Evolutionary conservation across 2,888 invertebrate species (phyloP).

Genomic region (Lithophane leautieri): DNA sequence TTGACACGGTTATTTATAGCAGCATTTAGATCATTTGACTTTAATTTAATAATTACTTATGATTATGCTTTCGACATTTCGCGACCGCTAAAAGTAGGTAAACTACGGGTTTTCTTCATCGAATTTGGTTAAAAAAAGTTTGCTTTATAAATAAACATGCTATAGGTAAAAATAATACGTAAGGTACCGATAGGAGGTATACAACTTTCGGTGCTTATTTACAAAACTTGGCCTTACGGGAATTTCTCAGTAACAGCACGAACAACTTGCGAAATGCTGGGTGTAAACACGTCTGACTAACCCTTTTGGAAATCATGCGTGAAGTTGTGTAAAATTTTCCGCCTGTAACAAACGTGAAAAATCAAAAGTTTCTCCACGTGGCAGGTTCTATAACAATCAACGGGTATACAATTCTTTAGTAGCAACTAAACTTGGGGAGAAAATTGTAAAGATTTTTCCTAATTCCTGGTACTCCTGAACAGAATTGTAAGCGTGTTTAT

Average conservation of each 20-base stretch:
- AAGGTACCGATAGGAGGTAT: background rate
- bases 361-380: conserved; percentile 16
- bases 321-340: background rate
- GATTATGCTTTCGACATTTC: conserved; percentile 33
- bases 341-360: conserved; percentile 15
- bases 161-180: background rate
- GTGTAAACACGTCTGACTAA: background rate
- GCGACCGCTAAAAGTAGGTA: background rate
- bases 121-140: background rate
- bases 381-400: background rate
- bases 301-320: no score
- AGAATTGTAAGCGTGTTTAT: conserved; percentile 27
- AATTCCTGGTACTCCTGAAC: conserved; percentile 1
- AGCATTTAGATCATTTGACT: conserved; percentile 16
- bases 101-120: background rate
- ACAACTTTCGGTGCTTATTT: no score
- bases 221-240: background rate
- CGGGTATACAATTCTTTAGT: background rate
- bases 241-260: no score
- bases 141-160: background rate
- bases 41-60: conserved; percentile 34
- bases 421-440: background rate
- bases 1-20: conserved; percentile 29
- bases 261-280: background rate
- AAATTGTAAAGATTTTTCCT: conserved; percentile 8